Evolutionary conservation across 2,113 vertebrate genomes (phyloP), one percentile per base, ranked within the genome.

Genomic region (Leiothrix lutea): DNA sequence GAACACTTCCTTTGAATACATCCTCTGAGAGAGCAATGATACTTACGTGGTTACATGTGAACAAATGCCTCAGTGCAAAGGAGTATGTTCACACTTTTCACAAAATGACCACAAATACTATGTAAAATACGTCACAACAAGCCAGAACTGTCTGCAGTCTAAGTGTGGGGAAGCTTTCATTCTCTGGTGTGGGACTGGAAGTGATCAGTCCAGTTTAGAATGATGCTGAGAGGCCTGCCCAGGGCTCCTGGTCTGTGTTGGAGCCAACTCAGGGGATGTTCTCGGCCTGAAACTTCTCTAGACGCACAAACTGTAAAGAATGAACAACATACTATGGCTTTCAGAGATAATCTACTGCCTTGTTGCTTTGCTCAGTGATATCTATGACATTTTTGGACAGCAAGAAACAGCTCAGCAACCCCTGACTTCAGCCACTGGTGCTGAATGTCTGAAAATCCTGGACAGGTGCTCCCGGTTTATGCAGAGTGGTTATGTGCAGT

Each of bases 11-110:
- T 65, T 22, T 69, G 72, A 93, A 42, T 72, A 26, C 13, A 67
- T 78, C 6, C 21, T n/a, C 33, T 61, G 31, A 87, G 48, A 65
- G 92, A 56, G 48, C 45, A 70, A 11, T 50, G 25, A 51, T 14
- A 20, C 20, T 53, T 48, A 12, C 0, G 0, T n/a, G 22, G 13
- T 79, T 88, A 58, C 25, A 15, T n/a, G 23, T 70, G 65, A 64
- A 28, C 64, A 61, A 90, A 89, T 5, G 42, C 31, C 2, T 58
- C 42, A 77, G 29, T 48, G 61, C 42, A 73, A 73, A 54, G 42
- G 40, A 65, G 28, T 58, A 38, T 40, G 14, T 53, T 67, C 65
- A 35, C 53, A 42, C 17, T n/a, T 15, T 35, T 58, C 78, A 26
- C 35, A 33, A 69, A 29, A 44, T 50, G 13, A 38, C 22, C 31